These are phyloP conservation scores for Apostichopus leukothele DNA, from an alignment of 53 echinoderm and acorn worm genomes.

Conservation along the genomic window DNA sequence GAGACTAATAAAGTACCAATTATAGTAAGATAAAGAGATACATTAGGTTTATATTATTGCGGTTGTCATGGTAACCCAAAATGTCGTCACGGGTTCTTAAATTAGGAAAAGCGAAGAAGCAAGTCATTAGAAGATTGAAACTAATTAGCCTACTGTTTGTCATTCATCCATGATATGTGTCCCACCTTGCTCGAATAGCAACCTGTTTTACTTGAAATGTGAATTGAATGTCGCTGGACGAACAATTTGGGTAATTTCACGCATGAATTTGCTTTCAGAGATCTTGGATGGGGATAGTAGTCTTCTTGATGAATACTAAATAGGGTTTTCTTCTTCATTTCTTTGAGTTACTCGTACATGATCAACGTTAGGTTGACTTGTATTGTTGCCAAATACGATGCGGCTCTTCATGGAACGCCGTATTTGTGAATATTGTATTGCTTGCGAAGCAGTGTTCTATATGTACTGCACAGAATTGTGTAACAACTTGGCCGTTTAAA, in stretches of 20 bases:
- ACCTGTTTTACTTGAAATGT: not conserved
- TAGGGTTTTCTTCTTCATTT: no score
- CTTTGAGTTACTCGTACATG: no score
- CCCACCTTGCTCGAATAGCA: not conserved
- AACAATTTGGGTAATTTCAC: not conserved
- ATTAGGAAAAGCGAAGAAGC: slow-evolving; percentile 28
- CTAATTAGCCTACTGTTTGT: slow-evolving; percentile 29
- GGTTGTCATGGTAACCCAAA: not conserved
- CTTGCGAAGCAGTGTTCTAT: no score
- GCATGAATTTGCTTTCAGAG: not conserved
- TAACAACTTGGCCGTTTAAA: no score
- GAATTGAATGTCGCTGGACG: not conserved
- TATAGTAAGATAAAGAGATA: not conserved
- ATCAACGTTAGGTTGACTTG: no score
- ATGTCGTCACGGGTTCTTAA: slow-evolving; percentile 10
- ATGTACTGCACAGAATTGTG: no score
- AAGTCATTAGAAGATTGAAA: slow-evolving; percentile 21
- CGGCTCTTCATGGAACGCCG: no score
- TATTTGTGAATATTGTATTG: no score
- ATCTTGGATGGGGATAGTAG: no score
- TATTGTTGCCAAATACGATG: no score
- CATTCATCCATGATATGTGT: not conserved
- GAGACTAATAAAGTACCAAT: slow-evolving; percentile 10
- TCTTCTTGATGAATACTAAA: no score
- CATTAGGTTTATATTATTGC: not conserved